A percentile compares a stretch with the other conserved stretches of the same genome.
Evolutionary conservation across 2,888 invertebrate species (phyloP).

Genomic region (Danaus chrysippus): DNA sequence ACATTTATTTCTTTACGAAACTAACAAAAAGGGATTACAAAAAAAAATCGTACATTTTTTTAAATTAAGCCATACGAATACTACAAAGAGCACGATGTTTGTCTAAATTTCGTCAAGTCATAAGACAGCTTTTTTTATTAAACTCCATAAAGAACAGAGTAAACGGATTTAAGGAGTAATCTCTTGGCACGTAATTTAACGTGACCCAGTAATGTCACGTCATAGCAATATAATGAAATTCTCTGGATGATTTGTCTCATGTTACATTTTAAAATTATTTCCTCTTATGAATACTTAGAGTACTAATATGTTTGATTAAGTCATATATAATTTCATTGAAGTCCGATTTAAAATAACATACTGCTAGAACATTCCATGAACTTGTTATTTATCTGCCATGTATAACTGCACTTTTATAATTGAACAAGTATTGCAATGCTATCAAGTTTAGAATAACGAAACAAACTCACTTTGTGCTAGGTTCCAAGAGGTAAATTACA

Average conservation of each 20-base stretch:
- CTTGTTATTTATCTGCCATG: too few relatives aligned
- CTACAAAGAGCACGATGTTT: background rate
- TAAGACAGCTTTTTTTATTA: background rate
- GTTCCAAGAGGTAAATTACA: too few relatives aligned
- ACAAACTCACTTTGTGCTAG: too few relatives aligned
- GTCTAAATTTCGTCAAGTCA: background rate
- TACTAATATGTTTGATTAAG: background rate
- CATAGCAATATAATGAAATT: slow-evolving; percentile 5
- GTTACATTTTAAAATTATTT: slow-evolving; percentile 1
- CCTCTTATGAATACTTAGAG: background rate
- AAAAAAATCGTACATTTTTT: background rate
- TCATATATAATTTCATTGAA: background rate
- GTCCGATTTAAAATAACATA: background rate
- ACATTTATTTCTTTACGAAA: background rate
- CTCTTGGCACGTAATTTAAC: slow-evolving; percentile 1
- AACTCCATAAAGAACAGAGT: background rate
- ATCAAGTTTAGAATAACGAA: too few relatives aligned
- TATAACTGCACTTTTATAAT: too few relatives aligned
- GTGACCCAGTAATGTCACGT: slow-evolving; percentile 6
- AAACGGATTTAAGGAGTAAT: slow-evolving; percentile 5
- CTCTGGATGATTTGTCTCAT: background rate
- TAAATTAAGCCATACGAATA: background rate
- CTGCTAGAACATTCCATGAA: background rate
- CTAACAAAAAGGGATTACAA: background rate
- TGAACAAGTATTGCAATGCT: too few relatives aligned